Evolutionary conservation across 92 coral and sea anemone species (phyloP), one percentile per base, ranked within the genome.

Genomic region (Umimayanthus chanpuru): DNA sequence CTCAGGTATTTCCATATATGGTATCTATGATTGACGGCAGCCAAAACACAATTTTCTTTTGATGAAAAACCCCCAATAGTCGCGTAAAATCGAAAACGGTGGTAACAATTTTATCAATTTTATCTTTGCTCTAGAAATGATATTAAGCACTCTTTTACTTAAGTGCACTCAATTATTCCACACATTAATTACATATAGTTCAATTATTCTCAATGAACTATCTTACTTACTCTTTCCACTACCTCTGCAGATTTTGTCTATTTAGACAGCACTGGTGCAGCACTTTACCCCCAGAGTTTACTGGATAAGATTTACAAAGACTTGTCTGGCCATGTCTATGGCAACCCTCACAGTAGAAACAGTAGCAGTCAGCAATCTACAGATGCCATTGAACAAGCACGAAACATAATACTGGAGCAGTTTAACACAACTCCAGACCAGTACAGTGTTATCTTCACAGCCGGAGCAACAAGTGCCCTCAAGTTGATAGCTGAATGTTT

Each of bases 331-430:
- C 93, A 93, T 80, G 92, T 93, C 28, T 97, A 97, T 92, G 98
- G 99, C 23, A 97, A 97, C 74, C 99, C 99, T 0, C 99, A 97
- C 89, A 97, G 99, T 72, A 86, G 93, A 30, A 94, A 91, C 86
- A 95, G 83, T 7, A 95, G 98, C 86, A 97, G 99, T 80, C 96
- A 93, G 61, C 88, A 86, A 65, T 81, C 97, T 39, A 90, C 94
- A 18, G 94, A 93, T 72, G 87, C 85, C 77, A 88, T 94, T 77
- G 94, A 94, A 65, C 96, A 97, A 84, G 94, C 92, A 29, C 93
- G 99, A 49, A 86, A 92, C 74, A 90, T 91, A 81, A 90, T 97
- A 58, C 93, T 97, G 25, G 80, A 88, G 43, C 94, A 91, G 26
- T 97, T 97, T 77, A 95, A 95, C 80, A 95, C 99, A 49, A 85